Conservation (phyloP, 2,113 vertebrate species). For the Odontesthes bonariensis region DNA sequence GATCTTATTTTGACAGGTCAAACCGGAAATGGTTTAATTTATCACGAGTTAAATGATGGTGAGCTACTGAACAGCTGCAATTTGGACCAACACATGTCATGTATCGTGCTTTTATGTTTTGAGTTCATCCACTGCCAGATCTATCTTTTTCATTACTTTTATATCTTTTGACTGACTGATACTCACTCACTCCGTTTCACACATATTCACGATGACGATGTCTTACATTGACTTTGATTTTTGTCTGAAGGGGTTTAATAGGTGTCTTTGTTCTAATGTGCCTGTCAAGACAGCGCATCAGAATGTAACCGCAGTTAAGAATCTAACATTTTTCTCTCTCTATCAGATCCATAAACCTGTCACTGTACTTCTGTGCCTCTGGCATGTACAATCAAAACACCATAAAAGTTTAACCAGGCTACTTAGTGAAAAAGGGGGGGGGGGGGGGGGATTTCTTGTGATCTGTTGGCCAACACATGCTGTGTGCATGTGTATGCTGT, state of each 20-base stretch:
- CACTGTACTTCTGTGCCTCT: background rate
- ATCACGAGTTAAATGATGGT: background rate
- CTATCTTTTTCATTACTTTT: background rate
- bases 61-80: slow-evolving; percentile 26
- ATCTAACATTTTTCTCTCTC: background rate
- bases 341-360: background rate
- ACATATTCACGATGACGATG: background rate
- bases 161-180: background rate
- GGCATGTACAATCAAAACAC: background rate
- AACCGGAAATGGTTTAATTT: slow-evolving; percentile 16
- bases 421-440: background rate
- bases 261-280: background rate
- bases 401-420: background rate
- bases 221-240: background rate
- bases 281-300: background rate
- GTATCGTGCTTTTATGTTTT: background rate
- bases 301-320: background rate
- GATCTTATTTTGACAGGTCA: slow-evolving; percentile 42
- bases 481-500: too few species aligned
- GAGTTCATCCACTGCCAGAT: background rate
- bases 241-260: background rate
- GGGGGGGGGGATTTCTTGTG: too few species aligned
- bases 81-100: background rate
- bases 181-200: background rate
- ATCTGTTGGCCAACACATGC: too few species aligned